Evolutionary conservation across 1,140 invertebrate species (phyloP).

Genomic region (Calephelis virginiensis): DNA sequence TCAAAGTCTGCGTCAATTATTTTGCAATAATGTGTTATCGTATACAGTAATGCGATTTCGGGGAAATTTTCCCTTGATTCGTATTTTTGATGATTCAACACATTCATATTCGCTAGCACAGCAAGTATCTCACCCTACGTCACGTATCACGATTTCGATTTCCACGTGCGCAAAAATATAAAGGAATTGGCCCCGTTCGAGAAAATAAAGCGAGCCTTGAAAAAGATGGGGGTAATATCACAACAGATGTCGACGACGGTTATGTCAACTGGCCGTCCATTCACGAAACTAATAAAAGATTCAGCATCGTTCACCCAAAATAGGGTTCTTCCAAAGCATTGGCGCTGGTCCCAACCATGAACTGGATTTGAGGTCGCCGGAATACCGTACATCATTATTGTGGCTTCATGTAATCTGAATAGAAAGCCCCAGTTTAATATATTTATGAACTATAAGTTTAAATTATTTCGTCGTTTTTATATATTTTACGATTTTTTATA

Average conservation of each 20-base stretch:
- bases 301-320: conserved; percentile 68
- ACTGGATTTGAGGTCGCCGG: conserved; percentile 50
- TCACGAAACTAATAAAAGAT: conserved; percentile 76
- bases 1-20: background rate
- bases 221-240: conserved; percentile 69
- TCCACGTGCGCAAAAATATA: conserved; percentile 61
- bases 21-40: conserved; percentile 5
- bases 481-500: no score
- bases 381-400: conserved; percentile 46
- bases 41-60: conserved; percentile 8
- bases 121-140: conserved; percentile 44
- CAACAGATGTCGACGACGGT: conserved; percentile 74
- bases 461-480: no score
- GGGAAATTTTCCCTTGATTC: conserved; percentile 26
- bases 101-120: conserved; percentile 48
- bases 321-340: conserved; percentile 62
- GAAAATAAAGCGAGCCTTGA: conserved; percentile 43
- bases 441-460: no score
- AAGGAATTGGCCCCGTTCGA: conserved; percentile 29
- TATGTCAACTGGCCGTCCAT: conserved; percentile 72
- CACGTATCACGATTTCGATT: conserved; percentile 51
- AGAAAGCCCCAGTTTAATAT: background rate
- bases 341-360: conserved; percentile 42
- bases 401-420: conserved; percentile 31
- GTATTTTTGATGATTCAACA: conserved; percentile 47